These are phyloP conservation scores for Euzophera pinguis DNA, from an alignment of 2,888 invertebrate genomes.

Conservation along the genomic window DNA sequence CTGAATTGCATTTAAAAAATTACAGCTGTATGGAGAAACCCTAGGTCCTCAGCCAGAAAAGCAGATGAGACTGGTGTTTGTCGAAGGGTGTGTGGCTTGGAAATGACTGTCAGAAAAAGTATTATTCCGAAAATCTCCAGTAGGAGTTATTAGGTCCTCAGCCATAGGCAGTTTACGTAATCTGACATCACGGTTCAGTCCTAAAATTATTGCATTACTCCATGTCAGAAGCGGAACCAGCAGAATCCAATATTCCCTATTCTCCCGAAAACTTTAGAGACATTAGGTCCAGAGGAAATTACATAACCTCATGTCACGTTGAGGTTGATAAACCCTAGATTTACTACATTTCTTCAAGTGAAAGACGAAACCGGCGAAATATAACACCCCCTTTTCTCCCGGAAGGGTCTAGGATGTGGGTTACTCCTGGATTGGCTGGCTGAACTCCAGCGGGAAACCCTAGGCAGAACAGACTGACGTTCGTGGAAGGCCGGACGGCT, in stretches of 20 bases:
- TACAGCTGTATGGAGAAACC: too few species aligned
- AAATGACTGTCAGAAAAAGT: too few species aligned
- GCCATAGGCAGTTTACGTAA: too few species aligned
- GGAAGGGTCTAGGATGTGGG: conserved; percentile 75
- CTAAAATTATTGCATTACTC: too few species aligned
- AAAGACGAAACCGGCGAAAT: conserved; percentile 41
- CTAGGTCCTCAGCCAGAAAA: conserved; percentile 82
- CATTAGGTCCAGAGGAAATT: conserved; percentile 93
- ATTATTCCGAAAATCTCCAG: too few species aligned
- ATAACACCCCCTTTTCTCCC: conserved; percentile 42
- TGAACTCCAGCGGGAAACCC: conserved; percentile 92
- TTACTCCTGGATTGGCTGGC: conserved; percentile 94
- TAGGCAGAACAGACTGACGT: conserved; percentile 86
- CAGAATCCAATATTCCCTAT: conserved; percentile 30
- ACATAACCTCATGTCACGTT: conserved; percentile 91
- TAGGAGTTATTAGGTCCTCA: too few species aligned
- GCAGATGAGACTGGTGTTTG: conserved; percentile 86
- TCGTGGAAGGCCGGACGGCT: conserved; percentile 62
- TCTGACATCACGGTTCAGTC: too few species aligned
- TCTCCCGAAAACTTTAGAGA: conserved; percentile 57
- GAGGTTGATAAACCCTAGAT: conserved; percentile 88
- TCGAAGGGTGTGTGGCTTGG: conserved; percentile 56
- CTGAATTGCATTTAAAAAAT: conserved; percentile 92
- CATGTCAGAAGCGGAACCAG: conserved; percentile 50
- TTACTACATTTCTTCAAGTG: conserved; percentile 34